These are phyloP conservation scores for Calidris pygmaea DNA, from an alignment of 2,113 vertebrate species.

Conservation along the genomic window DNA sequence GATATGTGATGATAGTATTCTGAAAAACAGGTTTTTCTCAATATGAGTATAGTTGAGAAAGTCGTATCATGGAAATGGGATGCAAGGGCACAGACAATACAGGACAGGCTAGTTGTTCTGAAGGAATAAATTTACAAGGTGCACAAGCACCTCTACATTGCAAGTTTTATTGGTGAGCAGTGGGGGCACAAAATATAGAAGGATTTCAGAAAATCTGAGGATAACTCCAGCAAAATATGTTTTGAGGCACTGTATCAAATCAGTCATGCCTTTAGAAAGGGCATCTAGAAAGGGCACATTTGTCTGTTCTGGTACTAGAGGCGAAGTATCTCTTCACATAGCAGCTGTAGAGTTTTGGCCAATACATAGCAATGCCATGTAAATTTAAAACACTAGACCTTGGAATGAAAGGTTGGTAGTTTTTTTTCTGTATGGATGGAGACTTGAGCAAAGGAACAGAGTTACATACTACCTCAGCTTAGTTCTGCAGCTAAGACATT, in stretches of 20 bases:
- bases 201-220: neutral
- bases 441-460: neutral
- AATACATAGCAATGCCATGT: neutral
- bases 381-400: neutral
- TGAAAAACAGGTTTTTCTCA: neutral
- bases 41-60: neutral
- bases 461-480: neutral
- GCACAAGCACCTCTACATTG: fast-evolving
- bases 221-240: neutral
- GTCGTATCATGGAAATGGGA: neutral
- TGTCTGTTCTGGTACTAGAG: neutral
- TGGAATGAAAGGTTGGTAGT: neutral
- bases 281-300: neutral
- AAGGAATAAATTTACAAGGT: neutral
- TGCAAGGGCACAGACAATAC: neutral
- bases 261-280: neutral
- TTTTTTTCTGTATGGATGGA: neutral
- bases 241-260: neutral
- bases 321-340: neutral
- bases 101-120: neutral
- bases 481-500: neutral
- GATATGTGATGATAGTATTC: neutral
- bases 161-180: neutral
- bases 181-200: neutral
- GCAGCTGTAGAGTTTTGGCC: neutral